Evolutionary conservation across 35 echinoderm and acorn worm genomes (phyloP).

Genomic region (Stichopus chloronotus): DNA sequence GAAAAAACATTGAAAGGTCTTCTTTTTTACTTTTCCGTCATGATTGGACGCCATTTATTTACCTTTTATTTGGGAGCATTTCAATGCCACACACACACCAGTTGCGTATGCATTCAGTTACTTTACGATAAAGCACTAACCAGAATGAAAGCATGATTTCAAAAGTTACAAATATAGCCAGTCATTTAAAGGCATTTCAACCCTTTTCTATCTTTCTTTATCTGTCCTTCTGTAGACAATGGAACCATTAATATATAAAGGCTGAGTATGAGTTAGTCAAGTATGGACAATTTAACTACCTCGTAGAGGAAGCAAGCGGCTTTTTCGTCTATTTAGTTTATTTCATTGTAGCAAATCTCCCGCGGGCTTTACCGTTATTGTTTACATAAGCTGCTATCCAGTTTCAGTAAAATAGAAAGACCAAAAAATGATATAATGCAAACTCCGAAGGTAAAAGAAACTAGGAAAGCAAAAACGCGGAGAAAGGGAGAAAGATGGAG

Average conservation of each 20-base stretch:
- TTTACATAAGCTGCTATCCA: constrained; percentile 29
- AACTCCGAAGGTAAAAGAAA: constrained; percentile 7
- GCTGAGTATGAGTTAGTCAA: constrained; percentile 31
- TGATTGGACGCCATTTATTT: no score
- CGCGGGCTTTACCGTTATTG: not conserved
- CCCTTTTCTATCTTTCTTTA: not conserved
- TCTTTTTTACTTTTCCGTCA: no score
- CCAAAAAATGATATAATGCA: constrained; percentile 31
- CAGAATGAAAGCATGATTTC: no score
- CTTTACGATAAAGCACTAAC: no score
- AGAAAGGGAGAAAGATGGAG: not conserved
- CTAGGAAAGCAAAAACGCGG: not conserved
- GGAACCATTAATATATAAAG: constrained; percentile 40
- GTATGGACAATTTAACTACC: constrained; percentile 31
- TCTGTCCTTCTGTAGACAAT: constrained; percentile 4
- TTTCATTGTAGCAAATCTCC: not conserved
- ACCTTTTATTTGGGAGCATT: not conserved
- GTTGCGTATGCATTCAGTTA: not conserved
- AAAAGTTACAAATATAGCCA: not conserved
- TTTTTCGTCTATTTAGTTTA: not conserved
- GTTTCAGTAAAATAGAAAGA: not conserved
- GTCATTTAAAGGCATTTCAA: not conserved
- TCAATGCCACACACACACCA: constrained; percentile 3
- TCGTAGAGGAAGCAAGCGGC: constrained; percentile 6
- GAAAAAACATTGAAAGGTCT: no score